These are phyloP conservation scores for Channa striata DNA, from an alignment of 2,797 vertebrate species.

Conservation along the genomic window DNA sequence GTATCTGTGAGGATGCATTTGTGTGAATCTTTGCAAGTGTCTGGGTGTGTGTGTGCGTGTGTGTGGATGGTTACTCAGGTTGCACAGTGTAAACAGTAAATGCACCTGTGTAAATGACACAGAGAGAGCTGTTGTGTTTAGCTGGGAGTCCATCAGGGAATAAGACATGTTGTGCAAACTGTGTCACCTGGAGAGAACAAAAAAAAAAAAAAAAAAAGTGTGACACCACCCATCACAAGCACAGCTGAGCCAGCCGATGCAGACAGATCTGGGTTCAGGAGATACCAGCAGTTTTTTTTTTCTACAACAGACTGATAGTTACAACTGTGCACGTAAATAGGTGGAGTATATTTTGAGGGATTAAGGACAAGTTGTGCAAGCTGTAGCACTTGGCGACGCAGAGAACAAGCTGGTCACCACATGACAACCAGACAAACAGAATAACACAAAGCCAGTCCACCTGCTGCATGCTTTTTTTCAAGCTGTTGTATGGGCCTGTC, in stretches of 20 bases:
- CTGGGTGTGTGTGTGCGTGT: slow-evolving; percentile 46
- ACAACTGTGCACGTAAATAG: neutral
- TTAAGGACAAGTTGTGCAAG: slow-evolving; percentile 79
- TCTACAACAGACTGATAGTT: slow-evolving; percentile 8
- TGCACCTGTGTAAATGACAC: slow-evolving; percentile 85
- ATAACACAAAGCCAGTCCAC: slow-evolving; percentile 26
- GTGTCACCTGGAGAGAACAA: slow-evolving; percentile 73
- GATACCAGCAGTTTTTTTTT: slow-evolving; percentile 23
- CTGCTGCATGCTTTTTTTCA: slow-evolving; percentile 32
- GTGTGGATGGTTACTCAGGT: slow-evolving; percentile 77
- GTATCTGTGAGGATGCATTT: slow-evolving; percentile 10
- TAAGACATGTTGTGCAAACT: slow-evolving; percentile 84
- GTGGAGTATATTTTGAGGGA: slow-evolving; percentile 46
- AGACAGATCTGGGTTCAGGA: slow-evolving; percentile 30
- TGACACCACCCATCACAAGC: slow-evolving; percentile 47
- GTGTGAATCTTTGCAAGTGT: slow-evolving; percentile 42
- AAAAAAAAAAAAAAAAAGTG: slow-evolving; percentile 22
- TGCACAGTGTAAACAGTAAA: slow-evolving; percentile 79
- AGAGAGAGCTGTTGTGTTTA: slow-evolving; percentile 75
- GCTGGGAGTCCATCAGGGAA: slow-evolving; percentile 72
- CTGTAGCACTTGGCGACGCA: slow-evolving; percentile 66
- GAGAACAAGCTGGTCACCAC: slow-evolving; percentile 30
- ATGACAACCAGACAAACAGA: slow-evolving; percentile 17
- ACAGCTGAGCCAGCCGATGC: slow-evolving; percentile 38
- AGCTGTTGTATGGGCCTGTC: neutral